A percentile compares a stretch with the other conserved stretches of the same genome.
Evolutionary conservation across 2,113 vertebrate genomes (phyloP).

Genomic region (Holacanthus passer): DNA sequence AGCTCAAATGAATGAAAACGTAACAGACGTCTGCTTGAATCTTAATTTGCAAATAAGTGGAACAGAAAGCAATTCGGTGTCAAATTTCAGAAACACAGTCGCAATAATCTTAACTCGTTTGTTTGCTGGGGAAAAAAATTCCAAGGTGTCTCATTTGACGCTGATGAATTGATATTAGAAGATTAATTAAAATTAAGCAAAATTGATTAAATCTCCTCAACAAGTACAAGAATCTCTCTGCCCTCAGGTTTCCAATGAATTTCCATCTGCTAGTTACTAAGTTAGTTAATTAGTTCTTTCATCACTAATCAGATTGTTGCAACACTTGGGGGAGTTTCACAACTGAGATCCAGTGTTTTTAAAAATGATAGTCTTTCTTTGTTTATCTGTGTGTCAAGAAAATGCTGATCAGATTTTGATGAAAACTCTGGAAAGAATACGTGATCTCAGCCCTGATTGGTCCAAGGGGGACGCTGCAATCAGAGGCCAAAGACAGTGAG

Average conservation of each 20-base stretch:
- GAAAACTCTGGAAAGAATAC: background rate
- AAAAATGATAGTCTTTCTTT: background rate
- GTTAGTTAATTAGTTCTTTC: conserved; percentile 5
- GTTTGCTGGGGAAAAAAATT: background rate
- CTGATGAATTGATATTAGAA: background rate
- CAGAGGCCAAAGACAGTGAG: background rate
- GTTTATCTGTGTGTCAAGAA: background rate
- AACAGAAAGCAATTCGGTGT: background rate
- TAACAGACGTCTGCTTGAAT: background rate
- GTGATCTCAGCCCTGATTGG: background rate
- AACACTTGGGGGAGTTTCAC: background rate
- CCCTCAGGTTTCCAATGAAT: background rate
- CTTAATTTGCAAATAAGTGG: background rate
- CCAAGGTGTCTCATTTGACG: background rate
- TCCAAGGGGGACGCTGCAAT: background rate
- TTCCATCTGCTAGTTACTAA: conserved; percentile 1
- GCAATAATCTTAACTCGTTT: background rate
- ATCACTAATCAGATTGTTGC: conserved; percentile 8
- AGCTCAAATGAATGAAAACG: background rate
- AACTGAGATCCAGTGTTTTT: background rate
- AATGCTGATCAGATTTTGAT: background rate
- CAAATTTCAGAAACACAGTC: background rate
- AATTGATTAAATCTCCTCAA: background rate
- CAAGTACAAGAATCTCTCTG: background rate
- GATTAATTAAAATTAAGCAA: background rate